These are phyloP conservation scores for Pardosa pseudoannulata DNA, from an alignment of 2,888 invertebrate genomes.

Conservation along the genomic window DNA sequence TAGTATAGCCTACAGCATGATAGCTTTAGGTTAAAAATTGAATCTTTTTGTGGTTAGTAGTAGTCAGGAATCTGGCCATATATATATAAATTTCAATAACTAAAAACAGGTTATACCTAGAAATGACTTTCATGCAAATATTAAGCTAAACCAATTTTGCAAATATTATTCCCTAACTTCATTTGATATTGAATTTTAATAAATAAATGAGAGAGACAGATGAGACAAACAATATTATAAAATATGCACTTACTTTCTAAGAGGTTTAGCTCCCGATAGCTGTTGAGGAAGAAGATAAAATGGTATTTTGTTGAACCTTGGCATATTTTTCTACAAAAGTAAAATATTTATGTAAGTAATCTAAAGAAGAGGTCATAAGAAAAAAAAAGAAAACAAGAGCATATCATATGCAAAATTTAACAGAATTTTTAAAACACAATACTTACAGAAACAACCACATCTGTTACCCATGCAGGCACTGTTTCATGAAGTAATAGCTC, in stretches of 20 bases:
- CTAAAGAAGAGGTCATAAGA: background rate
- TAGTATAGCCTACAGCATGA: no score
- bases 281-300: conserved; percentile 98
- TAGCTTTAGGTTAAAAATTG: no score
- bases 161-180: no score
- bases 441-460: conserved; percentile 91
- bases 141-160: no score
- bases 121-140: no score
- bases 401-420: background rate
- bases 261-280: conserved; percentile 82
- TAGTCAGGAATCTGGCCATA: no score
- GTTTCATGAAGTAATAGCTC: conserved; percentile 93
- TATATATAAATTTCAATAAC: no score
- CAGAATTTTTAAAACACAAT: background rate
- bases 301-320: conserved; percentile 97
- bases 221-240: background rate
- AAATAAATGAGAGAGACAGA: no score
- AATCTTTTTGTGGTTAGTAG: no score
- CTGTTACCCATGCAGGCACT: conserved; percentile 96
- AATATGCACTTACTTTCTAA: conserved; percentile 88
- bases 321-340: conserved; percentile 83
- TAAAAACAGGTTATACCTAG: no score
- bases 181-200: no score
- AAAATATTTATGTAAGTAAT: background rate
- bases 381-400: background rate